Conservation (phyloP, 2,797 vertebrate species). For the Muscicapa comitata region DNA sequence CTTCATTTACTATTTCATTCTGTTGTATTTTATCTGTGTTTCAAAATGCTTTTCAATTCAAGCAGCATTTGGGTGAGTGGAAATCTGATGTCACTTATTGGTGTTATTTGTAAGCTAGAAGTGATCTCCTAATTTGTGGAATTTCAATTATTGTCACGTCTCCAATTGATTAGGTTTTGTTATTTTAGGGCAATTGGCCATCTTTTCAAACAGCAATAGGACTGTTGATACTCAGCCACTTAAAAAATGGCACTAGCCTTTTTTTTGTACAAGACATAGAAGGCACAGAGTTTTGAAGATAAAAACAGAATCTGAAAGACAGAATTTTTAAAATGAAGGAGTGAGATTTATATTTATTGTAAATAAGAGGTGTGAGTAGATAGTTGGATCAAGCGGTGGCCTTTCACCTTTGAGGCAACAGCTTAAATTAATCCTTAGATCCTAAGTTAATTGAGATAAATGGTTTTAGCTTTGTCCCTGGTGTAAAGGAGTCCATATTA, state of each 20-base stretch:
- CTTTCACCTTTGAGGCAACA: constrained; percentile 69
- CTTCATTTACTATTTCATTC: neutral
- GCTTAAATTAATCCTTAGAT: constrained; percentile 67
- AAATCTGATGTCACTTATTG: constrained; percentile 7
- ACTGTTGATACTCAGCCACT: neutral
- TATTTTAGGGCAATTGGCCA: neutral
- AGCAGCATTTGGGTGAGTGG: neutral
- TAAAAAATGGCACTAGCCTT: neutral
- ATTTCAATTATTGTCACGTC: constrained; percentile 54
- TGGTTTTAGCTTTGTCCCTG: constrained; percentile 64
- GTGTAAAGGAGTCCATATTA: constrained; percentile 58
- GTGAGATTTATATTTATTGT: neutral
- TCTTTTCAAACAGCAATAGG: neutral
- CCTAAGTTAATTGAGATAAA: constrained; percentile 75
- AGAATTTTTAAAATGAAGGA: neutral
- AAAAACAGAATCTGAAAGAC: neutral
- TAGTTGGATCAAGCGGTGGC: constrained; percentile 43
- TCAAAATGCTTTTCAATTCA: constrained; percentile 33
- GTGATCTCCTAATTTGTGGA: constrained; percentile 33
- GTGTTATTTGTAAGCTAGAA: constrained; percentile 47
- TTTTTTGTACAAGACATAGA: neutral
- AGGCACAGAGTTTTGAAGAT: neutral
- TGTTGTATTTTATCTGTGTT: neutral
- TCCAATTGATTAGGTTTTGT: constrained; percentile 59
- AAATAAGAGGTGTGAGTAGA: neutral